Percentiles rank a stretch among this genome's conserved stretches.
phyloP scores from a whole-genome alignment of 92 coral and sea anemone species.

The Phenganax marumi region DNA sequence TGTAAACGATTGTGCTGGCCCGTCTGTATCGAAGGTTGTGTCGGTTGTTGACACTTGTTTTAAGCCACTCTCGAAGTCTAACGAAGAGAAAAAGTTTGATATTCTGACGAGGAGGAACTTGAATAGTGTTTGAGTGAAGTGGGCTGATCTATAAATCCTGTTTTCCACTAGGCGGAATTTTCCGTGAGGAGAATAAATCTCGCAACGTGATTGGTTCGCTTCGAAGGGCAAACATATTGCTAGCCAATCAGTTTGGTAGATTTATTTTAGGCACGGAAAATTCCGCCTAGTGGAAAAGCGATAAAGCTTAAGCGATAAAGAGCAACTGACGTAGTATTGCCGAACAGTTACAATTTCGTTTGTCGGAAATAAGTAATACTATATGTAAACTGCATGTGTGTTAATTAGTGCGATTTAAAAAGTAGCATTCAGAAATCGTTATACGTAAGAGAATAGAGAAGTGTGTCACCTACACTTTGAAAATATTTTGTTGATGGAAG shows the following conservation, averaged over 20 bases:
- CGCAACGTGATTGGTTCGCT: too few species aligned
- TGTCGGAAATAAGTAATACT: conserved; percentile 5
- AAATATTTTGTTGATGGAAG: background rate
- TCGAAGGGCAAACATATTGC: too few species aligned
- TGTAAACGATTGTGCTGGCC: background rate
- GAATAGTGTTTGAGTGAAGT: background rate
- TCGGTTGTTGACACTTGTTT: background rate
- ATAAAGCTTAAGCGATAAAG: background rate
- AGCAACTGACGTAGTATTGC: background rate
- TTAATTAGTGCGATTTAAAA: background rate
- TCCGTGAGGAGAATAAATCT: too few species aligned
- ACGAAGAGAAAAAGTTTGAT: background rate
- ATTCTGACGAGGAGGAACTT: conserved; percentile 7
- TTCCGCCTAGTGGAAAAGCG: too few species aligned
- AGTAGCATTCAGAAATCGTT: background rate
- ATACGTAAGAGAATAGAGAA: too few species aligned
- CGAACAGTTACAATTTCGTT: background rate
- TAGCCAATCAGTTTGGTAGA: too few species aligned
- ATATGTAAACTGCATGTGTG: background rate
- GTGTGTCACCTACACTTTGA: too few species aligned
- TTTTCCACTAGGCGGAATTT: too few species aligned
- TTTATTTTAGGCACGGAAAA: too few species aligned
- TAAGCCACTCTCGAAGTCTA: background rate
- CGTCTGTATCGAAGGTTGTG: conserved; percentile 14
- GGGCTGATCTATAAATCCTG: too few species aligned